These are phyloP conservation scores for Kryptolebias ocellatus DNA, from an alignment of 2,797 vertebrate species.

Conservation along the genomic window DNA sequence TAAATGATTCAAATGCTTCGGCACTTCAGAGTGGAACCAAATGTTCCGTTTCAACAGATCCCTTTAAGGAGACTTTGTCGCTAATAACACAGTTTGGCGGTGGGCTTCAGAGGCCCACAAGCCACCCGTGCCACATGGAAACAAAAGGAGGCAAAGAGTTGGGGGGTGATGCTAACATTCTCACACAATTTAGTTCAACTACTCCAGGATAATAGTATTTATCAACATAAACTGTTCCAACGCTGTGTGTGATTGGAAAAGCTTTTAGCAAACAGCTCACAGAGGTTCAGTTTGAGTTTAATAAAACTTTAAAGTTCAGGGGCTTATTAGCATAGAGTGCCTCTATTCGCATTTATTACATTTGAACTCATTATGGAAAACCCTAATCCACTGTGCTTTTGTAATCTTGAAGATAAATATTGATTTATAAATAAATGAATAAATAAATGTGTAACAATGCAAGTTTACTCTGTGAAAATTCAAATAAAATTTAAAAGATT, in stretches of 20 bases:
- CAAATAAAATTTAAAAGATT: conserved; percentile 13
- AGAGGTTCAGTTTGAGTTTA: conserved; percentile 51
- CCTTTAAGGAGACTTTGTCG: conserved; percentile 63
- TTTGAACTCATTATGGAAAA: conserved; percentile 30
- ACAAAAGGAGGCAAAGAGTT: neutral
- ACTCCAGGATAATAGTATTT: conserved; percentile 45
- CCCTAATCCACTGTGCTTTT: conserved; percentile 24
- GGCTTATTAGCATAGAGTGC: conserved; percentile 51
- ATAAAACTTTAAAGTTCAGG: conserved; percentile 66
- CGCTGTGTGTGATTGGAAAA: conserved; percentile 6
- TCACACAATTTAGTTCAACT: conserved; percentile 37
- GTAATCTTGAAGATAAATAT: conserved; percentile 26
- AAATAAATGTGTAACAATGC: conserved; percentile 24
- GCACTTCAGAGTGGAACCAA: conserved; percentile 79
- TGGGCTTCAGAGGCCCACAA: conserved; percentile 44
- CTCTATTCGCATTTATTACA: conserved; percentile 60
- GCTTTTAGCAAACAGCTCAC: conserved; percentile 49
- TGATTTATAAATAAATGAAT: neutral
- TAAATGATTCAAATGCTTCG: conserved; percentile 80
- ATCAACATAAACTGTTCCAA: conserved; percentile 48
- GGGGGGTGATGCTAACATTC: conserved; percentile 11
- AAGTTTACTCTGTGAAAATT: conserved; percentile 10
- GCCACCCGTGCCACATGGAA: conserved; percentile 23
- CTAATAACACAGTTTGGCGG: conserved; percentile 72
- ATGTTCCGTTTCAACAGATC: conserved; percentile 76